Evolutionary conservation across 2,888 invertebrate genomes (phyloP).

Genomic region (Campoletis raptor): DNA sequence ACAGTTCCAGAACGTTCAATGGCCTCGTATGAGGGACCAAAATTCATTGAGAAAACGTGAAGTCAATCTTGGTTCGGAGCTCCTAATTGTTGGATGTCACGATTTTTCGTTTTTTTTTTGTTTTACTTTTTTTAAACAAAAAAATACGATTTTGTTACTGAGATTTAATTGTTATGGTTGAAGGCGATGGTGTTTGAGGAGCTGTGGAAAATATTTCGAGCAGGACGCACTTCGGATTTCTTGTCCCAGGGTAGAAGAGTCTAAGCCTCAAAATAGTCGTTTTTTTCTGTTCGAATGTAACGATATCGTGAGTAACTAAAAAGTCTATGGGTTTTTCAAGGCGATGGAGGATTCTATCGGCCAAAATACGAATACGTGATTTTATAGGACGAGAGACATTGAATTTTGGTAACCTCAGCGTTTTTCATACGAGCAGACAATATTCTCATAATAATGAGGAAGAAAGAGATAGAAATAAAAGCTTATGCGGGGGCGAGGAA

Average conservation of each 20-base stretch:
- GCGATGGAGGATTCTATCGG: not conserved
- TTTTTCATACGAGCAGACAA: conserved; percentile 38
- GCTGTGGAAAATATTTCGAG: too few relatives aligned
- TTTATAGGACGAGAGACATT: not conserved
- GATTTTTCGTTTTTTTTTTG: not conserved
- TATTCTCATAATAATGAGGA: conserved; percentile 57
- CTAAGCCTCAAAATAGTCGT: not conserved
- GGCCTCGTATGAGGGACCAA: not conserved
- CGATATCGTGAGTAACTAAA: not conserved
- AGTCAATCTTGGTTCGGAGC: not conserved
- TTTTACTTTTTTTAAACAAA: not conserved
- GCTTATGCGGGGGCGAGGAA: conserved; percentile 24
- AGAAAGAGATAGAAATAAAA: conserved; percentile 37
- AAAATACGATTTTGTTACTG: not conserved
- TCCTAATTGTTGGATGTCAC: not conserved
- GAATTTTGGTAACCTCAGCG: not conserved
- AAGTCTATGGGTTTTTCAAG: not conserved
- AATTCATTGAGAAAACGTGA: not conserved
- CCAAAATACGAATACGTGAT: not conserved
- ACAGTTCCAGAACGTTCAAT: not conserved
- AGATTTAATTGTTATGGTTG: too few relatives aligned
- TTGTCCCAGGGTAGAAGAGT: not conserved
- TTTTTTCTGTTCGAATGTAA: not conserved
- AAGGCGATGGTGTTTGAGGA: too few relatives aligned
- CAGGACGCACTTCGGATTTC: too few relatives aligned